phyloP scores from a whole-genome alignment of 1,140 invertebrate genomes.

The Macrotrachela quadricornifera region DNA sequence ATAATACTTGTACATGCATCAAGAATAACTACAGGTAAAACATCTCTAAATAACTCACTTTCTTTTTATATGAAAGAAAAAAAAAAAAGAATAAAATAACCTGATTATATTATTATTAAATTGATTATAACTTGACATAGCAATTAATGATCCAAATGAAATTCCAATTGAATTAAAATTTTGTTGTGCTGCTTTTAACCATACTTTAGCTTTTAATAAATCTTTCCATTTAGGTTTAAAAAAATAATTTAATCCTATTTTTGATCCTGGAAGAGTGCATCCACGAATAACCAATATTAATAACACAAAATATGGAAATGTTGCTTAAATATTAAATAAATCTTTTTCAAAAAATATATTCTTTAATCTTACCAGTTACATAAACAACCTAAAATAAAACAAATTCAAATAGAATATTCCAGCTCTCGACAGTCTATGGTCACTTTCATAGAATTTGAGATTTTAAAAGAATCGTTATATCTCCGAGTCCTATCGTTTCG shows the following conservation, averaged over 20 bases:
- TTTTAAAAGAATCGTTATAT: no score
- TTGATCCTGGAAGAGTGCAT: conserved; percentile 45
- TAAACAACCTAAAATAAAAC: conserved; percentile 15
- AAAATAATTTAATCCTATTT: conserved; percentile 54
- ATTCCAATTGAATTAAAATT: conserved; percentile 78
- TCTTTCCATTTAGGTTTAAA: conserved; percentile 62
- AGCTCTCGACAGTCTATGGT: no score
- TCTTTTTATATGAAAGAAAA: neutral
- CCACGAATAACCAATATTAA: conserved; percentile 54
- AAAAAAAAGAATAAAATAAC: neutral
- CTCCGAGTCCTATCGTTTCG: no score
- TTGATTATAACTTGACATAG: conserved; percentile 59
- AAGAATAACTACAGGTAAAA: neutral
- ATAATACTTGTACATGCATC: conserved; percentile 22
- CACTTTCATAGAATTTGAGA: no score
- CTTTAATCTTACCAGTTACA: neutral
- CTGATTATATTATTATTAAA: neutral
- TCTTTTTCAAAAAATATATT: no score
- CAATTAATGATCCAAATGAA: conserved; percentile 74
- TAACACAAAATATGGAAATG: conserved; percentile 56
- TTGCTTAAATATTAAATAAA: conserved; percentile 40
- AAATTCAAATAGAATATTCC: neutral
- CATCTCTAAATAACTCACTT: neutral
- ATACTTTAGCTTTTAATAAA: conserved; percentile 56
- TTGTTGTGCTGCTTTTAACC: conserved; percentile 74